phyloP scores from a whole-genome alignment of 2,797 vertebrate genomes.

The Manis javanica region DNA sequence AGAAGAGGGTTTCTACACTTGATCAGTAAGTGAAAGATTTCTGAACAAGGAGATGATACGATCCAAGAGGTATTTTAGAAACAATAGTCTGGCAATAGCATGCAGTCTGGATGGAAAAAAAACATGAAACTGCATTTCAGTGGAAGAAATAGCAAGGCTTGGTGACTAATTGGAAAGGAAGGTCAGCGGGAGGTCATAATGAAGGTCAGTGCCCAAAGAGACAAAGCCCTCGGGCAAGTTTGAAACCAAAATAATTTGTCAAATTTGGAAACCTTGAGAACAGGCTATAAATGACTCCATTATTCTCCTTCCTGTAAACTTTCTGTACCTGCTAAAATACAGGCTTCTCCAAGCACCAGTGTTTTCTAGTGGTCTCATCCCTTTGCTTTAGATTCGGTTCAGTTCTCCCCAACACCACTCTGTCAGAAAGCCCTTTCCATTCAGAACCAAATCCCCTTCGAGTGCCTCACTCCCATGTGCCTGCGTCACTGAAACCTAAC shows the following conservation, averaged over 20 bases:
- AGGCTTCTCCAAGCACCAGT: background rate
- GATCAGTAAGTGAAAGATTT: background rate
- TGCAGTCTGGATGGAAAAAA: background rate
- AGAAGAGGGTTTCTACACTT: background rate
- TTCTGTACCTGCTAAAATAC: background rate
- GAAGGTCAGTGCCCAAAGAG: background rate
- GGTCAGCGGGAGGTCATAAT: background rate
- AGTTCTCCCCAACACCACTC: background rate
- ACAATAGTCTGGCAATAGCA: background rate
- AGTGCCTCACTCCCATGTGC: background rate
- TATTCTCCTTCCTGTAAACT: background rate
- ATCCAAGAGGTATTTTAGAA: background rate
- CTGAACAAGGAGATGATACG: background rate
- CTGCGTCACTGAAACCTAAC: background rate
- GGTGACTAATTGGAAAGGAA: background rate
- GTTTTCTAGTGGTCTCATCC: background rate
- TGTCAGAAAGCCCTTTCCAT: background rate
- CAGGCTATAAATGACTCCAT: background rate
- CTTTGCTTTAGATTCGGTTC: background rate
- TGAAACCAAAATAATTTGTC: background rate
- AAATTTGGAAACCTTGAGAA: constrained; percentile 22
- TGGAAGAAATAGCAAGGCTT: background rate
- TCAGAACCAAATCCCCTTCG: background rate
- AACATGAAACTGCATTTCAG: background rate
- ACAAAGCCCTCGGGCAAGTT: background rate